Conservation (phyloP, 2,113 vertebrate genomes). For the Oreochromis spilurus region DNA sequence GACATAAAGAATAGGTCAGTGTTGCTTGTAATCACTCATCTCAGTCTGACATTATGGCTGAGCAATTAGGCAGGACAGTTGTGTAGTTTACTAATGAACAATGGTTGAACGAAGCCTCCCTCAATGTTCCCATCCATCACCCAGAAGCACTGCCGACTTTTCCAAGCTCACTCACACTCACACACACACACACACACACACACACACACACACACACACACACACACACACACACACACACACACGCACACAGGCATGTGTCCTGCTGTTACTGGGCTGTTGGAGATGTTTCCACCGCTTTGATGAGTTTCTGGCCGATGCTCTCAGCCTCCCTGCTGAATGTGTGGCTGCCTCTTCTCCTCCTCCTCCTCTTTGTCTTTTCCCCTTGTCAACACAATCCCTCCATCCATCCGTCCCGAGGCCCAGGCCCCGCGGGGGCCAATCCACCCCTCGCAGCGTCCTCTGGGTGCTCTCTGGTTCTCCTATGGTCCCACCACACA, state of each 20-base stretch:
- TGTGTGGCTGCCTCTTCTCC: conserved; percentile 44
- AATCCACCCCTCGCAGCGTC: conserved; percentile 61
- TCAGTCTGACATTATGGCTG: conserved; percentile 48
- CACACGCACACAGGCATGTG: not conserved
- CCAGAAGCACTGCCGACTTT: conserved; percentile 28
- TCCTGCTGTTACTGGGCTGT: conserved; percentile 56
- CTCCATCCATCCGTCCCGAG: conserved; percentile 57
- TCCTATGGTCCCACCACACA: conserved; percentile 28
- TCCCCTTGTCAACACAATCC: conserved; percentile 72
- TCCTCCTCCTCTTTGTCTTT: conserved; percentile 57
- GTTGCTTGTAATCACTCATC: conserved; percentile 36
- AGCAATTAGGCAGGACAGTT: conserved; percentile 57
- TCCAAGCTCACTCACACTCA: conserved; percentile 1
- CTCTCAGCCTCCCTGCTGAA: conserved; percentile 66
- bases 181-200: not conserved
- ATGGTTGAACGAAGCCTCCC: conserved; percentile 46
- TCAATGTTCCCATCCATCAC: conserved; percentile 56
- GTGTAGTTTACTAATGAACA: conserved; percentile 63
- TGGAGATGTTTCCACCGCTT: conserved; percentile 65
- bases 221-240: not conserved
- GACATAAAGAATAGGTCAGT: conserved; percentile 31
- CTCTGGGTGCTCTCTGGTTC: conserved; percentile 65
- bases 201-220: not conserved
- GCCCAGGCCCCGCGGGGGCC: conserved; percentile 40
- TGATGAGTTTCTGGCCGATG: conserved; percentile 67